Conservation (phyloP, 2,113 vertebrate species). For the Micromys minutus region DNA sequence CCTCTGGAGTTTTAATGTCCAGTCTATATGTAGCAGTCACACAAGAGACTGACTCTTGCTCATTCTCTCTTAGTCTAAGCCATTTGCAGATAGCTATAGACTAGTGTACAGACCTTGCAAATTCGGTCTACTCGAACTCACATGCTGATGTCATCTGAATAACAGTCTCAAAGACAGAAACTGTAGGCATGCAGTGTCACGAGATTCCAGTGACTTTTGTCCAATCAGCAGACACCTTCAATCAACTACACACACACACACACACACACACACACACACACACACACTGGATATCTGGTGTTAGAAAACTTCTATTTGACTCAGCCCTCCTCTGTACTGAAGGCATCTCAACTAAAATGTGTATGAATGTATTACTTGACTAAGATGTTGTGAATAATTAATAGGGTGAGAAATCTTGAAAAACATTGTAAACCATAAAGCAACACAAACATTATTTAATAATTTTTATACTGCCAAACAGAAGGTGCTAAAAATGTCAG, state of each 20-base stretch:
- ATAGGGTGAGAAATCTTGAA: background rate
- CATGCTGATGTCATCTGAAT: background rate
- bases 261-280: background rate
- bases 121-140: background rate
- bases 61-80: background rate
- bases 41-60: background rate
- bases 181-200: too few species aligned
- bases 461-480: background rate
- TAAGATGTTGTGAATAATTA: background rate
- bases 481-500: background rate
- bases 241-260: background rate
- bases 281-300: background rate
- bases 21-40: background rate
- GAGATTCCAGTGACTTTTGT: background rate
- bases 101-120: accelerated
- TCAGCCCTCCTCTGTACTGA: background rate
- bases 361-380: background rate
- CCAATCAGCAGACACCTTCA: background rate
- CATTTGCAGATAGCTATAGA: background rate
- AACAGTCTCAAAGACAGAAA: background rate
- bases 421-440: background rate
- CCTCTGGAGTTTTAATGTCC: background rate
- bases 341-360: background rate
- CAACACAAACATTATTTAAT: background rate
- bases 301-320: background rate